Percentiles rank a stretch among this genome's conserved stretches.
These are phyloP conservation scores for Holothuria scabra DNA, from an alignment of 53 echinoderm and acorn worm species.

Conservation along the genomic window DNA sequence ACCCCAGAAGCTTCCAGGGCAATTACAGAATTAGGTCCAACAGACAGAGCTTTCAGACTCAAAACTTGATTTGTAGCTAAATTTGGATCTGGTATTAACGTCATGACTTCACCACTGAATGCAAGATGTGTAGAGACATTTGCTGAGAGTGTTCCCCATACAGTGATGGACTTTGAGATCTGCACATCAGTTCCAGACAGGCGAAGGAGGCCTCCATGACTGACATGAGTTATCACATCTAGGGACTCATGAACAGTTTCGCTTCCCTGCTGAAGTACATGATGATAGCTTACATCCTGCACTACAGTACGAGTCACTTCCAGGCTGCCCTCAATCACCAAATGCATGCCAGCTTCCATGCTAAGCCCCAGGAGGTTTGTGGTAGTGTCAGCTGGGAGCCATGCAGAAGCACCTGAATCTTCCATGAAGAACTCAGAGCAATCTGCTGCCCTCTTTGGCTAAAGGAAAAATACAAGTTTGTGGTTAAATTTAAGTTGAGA, in stretches of 20 bases:
- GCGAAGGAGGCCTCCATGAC: constrained; percentile 27
- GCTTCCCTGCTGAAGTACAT: constrained; percentile 43
- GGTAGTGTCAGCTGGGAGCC: constrained; percentile 2
- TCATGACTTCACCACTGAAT: constrained; percentile 42
- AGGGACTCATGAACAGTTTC: constrained; percentile 25
- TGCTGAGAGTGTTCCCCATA: constrained; percentile 50
- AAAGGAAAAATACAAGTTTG: neutral
- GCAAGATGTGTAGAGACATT: constrained; percentile 35
- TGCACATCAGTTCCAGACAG: constrained; percentile 21
- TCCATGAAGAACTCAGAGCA: constrained; percentile 25
- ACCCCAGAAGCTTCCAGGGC: constrained; percentile 45
- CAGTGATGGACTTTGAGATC: constrained; percentile 56
- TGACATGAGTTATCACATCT: constrained; percentile 54
- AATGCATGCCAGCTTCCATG: neutral
- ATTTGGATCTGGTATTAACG: constrained; percentile 39
- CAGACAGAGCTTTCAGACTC: constrained; percentile 39
- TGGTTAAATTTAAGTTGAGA: neutral
- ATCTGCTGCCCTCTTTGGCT: constrained; percentile 13
- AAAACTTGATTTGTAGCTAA: constrained; percentile 37
- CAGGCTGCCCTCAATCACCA: too few species aligned
- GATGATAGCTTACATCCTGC: constrained; percentile 52
- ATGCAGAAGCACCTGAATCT: constrained; percentile 6
- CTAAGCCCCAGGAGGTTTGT: neutral
- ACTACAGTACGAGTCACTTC: neutral
- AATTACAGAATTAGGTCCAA: constrained; percentile 31